Evolutionary conservation across 2,113 vertebrate species (phyloP), one percentile per base, ranked within the genome.

Genomic region (Myxocyprinus asiaticus): DNA sequence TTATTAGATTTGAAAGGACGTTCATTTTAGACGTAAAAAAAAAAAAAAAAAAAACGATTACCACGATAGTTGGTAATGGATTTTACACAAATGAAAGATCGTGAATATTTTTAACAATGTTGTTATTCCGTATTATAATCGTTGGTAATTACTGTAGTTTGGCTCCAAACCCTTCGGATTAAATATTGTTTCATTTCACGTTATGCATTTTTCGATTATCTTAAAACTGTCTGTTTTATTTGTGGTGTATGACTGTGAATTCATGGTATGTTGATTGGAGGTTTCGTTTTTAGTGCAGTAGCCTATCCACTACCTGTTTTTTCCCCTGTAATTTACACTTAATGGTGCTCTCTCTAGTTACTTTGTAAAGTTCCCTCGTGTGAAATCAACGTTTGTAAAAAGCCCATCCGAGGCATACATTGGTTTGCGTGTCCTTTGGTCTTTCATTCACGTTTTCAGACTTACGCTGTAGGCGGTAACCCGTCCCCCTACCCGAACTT

Each of bases 401-500:
- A 87, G 81, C 89, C 77, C 88, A 91, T 90, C 90, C 88, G 87
- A 90, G 88, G 86, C 85, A 89, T 71, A 66, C 78, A 17, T 76
- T 83, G 83, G 67, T 85, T 71, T 74, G 73, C 74, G 70, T 80
- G 79, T 64, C 72, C 78, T 88, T 80, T 80, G n/a, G 74, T 43
- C 76, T 71, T 59, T 15, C 55, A 11, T 72, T 72, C 79, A 84
- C 83, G 85, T 88, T 79, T 82, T 64, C 43, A 76, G 78, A 80
- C 75, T 64, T 42, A 33, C 59, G 71, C 33, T 15, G 47, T 71
- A 48, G 77, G 69, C 70, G 11, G 73, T 59, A 71, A 65, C 76
- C 71, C 82, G 76, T 78, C 87, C 86, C 90, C 89, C 90, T 88
- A 88, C 90, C 89, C 90, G 92, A 93, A 92, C 91, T 92, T 93